phyloP scores from a whole-genome alignment of 2,113 vertebrate genomes.

The Notiomystis cincta region DNA sequence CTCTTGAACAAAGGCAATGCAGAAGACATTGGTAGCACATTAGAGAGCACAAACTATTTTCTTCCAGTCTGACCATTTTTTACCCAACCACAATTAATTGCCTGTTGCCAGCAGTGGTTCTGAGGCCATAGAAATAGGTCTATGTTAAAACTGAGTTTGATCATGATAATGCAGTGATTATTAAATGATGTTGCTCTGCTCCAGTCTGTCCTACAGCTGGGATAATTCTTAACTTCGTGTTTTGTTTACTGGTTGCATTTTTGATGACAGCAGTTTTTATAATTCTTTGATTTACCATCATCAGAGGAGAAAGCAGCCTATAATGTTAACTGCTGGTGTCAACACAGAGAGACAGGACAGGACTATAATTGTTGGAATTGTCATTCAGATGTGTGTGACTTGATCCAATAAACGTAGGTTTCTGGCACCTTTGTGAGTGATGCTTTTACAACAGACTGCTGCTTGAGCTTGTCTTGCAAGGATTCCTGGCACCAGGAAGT shows the following conservation, averaged over 20 bases:
- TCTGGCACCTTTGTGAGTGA: not conserved
- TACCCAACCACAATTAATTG: not conserved
- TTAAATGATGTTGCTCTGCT: not conserved
- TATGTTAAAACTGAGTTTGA: not conserved
- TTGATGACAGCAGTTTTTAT: not conserved
- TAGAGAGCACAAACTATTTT: not conserved
- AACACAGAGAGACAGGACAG: not conserved
- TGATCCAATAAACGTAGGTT: constrained; percentile 5
- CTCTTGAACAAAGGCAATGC: not conserved
- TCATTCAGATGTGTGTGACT: not conserved
- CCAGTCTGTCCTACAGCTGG: fast-evolving
- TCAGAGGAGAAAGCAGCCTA: not conserved
- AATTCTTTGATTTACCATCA: not conserved
- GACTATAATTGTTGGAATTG: constrained; percentile 2
- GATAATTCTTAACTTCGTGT: not conserved
- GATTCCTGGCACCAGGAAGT: not conserved
- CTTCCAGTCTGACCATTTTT: not conserved
- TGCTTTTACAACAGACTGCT: not conserved
- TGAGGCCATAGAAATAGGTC: not conserved
- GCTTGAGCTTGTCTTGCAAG: not conserved
- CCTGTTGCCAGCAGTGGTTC: not conserved
- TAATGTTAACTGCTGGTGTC: not conserved
- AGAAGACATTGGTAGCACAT: not conserved
- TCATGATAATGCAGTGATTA: not conserved
- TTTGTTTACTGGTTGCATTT: not conserved